Base-by-base conservation (phyloP, 2,797 vertebrate genomes). In the Schizopygopsis malacanthus region DNA sequence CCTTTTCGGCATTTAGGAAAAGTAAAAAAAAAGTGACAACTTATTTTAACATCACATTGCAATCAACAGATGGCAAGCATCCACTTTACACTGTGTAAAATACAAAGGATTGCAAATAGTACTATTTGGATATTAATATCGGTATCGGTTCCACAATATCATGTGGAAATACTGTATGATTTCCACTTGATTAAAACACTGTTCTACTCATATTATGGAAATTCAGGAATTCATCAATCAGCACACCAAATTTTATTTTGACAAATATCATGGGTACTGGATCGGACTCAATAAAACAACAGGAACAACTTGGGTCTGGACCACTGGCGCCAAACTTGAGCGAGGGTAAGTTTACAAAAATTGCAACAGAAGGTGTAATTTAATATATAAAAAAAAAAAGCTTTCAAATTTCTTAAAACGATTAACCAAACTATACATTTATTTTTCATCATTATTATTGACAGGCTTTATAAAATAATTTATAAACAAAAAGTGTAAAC, bases 191-290 rank as follows among this genome's bases (percentile, higher is more conserved):
- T 54, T 47, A 4, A 72, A 1, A 75, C 43, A 87, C 12, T 69
- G n/a, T 67, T 37, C 16, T 33, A 33, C 33, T 82, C 47, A 45
- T 41, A 16, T 28, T 85, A 20, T 79, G 25, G 41, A 33, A 16
- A 39, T 81, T 18, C 71, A 94, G 95, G 90, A 91, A 81, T 95
- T 95, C 79, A 89, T 95, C 86, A 92, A 28, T 47, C 85, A 87
- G 1, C 69, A 88, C 47, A 91, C 0, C 0, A 0, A 2, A 0
- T 0, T 0, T 12, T 94, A 93, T 87, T 45, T 0, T 6, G 45
- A 92, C 15, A 0, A 0, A 0, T 12, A 2, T 82, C 82, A 93
- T 0, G 93, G 92, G 3, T 95, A 94, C 79, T 95, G 94, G 94
- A 94, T 93, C 9, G 94, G 94, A 22, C 82, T 95, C 61, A 86